Evolutionary conservation across 2,888 invertebrate species (phyloP), one percentile per base, ranked within the genome.

Genomic region (Noctuana brunneofusca): DNA sequence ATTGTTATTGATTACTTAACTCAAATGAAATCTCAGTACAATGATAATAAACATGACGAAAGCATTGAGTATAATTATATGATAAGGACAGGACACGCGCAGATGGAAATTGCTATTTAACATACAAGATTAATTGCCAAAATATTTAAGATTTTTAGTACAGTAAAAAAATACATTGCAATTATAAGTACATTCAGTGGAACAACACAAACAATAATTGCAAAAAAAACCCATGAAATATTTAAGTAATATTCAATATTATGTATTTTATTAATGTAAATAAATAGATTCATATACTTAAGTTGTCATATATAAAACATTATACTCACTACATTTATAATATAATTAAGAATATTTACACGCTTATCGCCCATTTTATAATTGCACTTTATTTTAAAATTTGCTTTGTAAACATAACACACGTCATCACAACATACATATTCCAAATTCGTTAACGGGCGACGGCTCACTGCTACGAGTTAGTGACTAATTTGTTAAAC

Each of bases 291-390:
- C 41, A 58, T 54, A 54, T 54, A 60, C 43, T 60, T 20, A 32
- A 62, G 60, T 60, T 27, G 54, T 54, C 48, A 60, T 59, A 50
- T 18, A 38, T 38, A 24, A 52, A 53, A 53, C 53, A 46, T 65
- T 62, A 65, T 43, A n/a, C 6, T 20, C 63, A 65, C 52, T 53
- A 53, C 66, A 64, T 63, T 6, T 58, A 63, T 66, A 43, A 43
- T 43, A 18, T 43, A 43, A 43, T n/a, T 64, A 65, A 59, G 50
- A 65, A 52, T 69, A 71, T 70, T 66, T 69, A 69, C 69, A 69
- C 55, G 49, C 48, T 55, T 38, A 24, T 63, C 63, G 59, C n/a
- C 64, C 65, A 64, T 55, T 62, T 63, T 43, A 62, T 68, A 71
- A 69, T 69, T 71, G 70, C 69, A 69, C 71, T 69, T 67, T 32